Percentiles rank a stretch among this genome's conserved stretches.
Conservation (phyloP, 92 coral and sea anemone genomes). For the Blastomussa wellsi region DNA sequence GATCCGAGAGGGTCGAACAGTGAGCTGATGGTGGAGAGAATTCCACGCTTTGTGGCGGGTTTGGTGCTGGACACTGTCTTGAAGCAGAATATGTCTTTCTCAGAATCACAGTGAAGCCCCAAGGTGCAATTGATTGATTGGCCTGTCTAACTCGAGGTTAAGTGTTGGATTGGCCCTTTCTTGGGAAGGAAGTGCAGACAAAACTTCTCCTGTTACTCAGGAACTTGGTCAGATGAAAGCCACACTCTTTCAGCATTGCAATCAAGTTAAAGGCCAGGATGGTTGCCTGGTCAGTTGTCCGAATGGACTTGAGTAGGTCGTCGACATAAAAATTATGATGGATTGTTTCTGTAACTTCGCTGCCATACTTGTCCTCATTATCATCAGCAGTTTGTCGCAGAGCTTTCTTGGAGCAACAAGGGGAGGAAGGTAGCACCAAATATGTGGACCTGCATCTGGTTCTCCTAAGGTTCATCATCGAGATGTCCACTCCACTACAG, state of each 20-base stretch:
- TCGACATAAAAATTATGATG: slow-evolving; percentile 52
- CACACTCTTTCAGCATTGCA: slow-evolving; percentile 40
- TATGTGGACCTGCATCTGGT: slow-evolving; percentile 52
- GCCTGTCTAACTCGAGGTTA: no score
- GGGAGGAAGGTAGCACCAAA: slow-evolving; percentile 64
- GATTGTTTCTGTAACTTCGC: slow-evolving; percentile 31
- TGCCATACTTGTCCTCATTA: slow-evolving; percentile 47
- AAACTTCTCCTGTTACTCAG: slow-evolving; percentile 50
- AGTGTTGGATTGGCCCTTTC: slow-evolving; percentile 43
- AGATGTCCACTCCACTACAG: slow-evolving; percentile 48
- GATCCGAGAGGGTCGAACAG: slow-evolving; percentile 53
- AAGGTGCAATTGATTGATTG: slow-evolving; percentile 19
- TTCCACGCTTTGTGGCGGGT: slow-evolving; percentile 56
- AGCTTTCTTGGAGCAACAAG: slow-evolving; percentile 58
- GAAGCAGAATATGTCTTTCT: slow-evolving; percentile 47
- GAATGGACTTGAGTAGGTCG: slow-evolving; percentile 52
- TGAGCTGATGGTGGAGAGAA: slow-evolving; percentile 50
- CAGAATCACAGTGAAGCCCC: slow-evolving; percentile 64
- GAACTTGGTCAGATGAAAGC: slow-evolving; percentile 54
- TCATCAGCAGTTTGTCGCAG: slow-evolving; percentile 53
- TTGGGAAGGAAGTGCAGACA: slow-evolving; percentile 27
- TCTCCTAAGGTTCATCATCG: slow-evolving; percentile 33
- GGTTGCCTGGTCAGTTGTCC: slow-evolving; percentile 29
- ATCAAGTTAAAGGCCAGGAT: slow-evolving; percentile 43
- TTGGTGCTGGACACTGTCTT: slow-evolving; percentile 31